Conservation (phyloP, 2,888 invertebrate genomes). For the Eilema depressum region DNA sequence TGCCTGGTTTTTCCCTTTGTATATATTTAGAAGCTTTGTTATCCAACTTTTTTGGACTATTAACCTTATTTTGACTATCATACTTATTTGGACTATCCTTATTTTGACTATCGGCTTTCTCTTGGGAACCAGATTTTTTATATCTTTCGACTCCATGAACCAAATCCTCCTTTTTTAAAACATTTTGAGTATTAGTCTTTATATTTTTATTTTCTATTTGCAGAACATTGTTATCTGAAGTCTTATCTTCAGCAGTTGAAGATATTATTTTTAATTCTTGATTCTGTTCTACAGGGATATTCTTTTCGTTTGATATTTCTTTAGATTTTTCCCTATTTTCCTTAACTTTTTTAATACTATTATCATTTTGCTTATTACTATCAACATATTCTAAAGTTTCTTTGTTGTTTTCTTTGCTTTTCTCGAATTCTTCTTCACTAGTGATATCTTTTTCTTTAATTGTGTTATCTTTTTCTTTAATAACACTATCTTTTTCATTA, state of each 20-base stretch:
- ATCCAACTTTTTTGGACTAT: not conserved
- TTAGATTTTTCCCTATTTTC: not conserved
- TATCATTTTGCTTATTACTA: not conserved
- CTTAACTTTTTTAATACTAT: not conserved
- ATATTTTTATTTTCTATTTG: not conserved
- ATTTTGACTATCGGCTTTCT: not conserved
- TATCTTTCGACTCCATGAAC: not conserved
- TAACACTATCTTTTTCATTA: not conserved
- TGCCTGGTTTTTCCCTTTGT: not conserved
- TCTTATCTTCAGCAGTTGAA: not conserved
- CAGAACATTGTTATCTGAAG: not conserved
- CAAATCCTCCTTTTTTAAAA: not conserved
- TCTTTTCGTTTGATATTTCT: not conserved
- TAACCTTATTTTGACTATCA: not conserved
- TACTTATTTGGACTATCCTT: not conserved
- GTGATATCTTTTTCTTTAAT: too few relatives aligned
- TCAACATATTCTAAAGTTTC: not conserved
- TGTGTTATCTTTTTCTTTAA: not conserved
- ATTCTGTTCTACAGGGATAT: not conserved
- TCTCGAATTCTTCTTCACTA: not conserved
- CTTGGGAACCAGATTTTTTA: not conserved
- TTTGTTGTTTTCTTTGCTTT: not conserved
- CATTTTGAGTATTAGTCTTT: not conserved
- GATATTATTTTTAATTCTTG: not conserved
- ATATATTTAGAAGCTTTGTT: not conserved